Base-by-base conservation (phyloP, 2,797 vertebrate species). In the Aulostomus chinensis region DNA sequence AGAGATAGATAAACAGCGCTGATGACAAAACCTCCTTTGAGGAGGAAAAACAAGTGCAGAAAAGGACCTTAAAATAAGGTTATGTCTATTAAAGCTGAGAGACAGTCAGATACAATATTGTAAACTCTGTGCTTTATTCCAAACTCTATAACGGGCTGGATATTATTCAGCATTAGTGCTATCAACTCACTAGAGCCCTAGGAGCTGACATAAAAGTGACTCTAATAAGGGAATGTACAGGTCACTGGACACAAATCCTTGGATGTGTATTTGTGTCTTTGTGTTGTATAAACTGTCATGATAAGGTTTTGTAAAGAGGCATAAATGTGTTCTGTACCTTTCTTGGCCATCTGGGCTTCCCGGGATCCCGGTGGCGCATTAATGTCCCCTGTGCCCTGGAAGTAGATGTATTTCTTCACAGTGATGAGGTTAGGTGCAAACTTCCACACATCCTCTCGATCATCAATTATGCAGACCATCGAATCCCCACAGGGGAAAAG, bases 381-480 rank as follows among this genome's bases (percentile, higher is more conserved):
- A 77, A 98, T 94, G 78, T 99, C 96, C 0, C 96, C 97, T 0
- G 91, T 97, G 13, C 95, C 96, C 80, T 97, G 95, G 83, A 99
- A 99, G 82, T 98, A 99, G 37, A 94, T 93, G 1, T 99, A 99
- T 59, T 99, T 99, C 90, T 98, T 98, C 88, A 99, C 97, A 55
- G 97, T 96, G 86, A 99, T 96, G 74, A 99, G 91, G 85, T 99
- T 99, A 7, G 96, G 96, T 2, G 97, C 96, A 54, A 96, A 98
- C 78, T 98, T 98, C 97, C 97, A 99, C 45, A 99, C 97, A 4
- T 99, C 97, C 64, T 99, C 97, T 48, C 97, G 89, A 18, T 99
- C 97, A 20, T 99, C 97, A 9, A 99, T 99, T 42, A 99, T 99
- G 84, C 97, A 99, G 58, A 99, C 97, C 97, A 99, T 99, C 1